Percentiles rank a stretch among this genome's conserved stretches.
Conservation (phyloP, 2,888 invertebrate genomes). For the Eulithis testata region DNA sequence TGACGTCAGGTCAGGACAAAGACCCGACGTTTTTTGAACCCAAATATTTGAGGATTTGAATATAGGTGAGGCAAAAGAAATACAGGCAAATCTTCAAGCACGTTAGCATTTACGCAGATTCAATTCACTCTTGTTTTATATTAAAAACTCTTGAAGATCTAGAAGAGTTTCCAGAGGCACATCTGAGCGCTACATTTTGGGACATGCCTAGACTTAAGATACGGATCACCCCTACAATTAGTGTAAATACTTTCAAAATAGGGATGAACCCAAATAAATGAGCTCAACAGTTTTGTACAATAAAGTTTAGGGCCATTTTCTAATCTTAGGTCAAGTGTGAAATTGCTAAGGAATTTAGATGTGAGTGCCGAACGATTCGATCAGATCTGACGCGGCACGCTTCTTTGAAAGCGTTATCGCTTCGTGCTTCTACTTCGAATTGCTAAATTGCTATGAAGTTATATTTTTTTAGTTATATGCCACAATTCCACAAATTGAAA, state of each 20-base stretch:
- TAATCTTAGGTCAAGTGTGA: constrained; percentile 24
- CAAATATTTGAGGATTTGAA: no score
- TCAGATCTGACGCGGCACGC: constrained; percentile 16
- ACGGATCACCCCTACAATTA: not conserved
- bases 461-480: no score
- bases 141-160: no score
- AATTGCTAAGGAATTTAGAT: constrained; percentile 19
- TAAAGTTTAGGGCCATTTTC: constrained; percentile 15
- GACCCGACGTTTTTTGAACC: not conserved
- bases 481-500: no score
- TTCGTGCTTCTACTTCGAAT: not conserved
- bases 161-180: no score
- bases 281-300: constrained; percentile 10
- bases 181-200: no score
- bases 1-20: not conserved
- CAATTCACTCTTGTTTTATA: no score
- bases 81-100: no score
- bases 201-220: no score
- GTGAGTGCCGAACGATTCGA: constrained; percentile 12
- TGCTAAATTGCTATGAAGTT: not conserved
- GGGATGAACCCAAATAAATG: constrained; percentile 1
- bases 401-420: constrained; percentile 8
- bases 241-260: not conserved
- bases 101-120: no score
- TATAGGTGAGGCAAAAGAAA: no score